Conservation (phyloP, 2,797 vertebrate genomes). For the Acropternis orthonyx region DNA sequence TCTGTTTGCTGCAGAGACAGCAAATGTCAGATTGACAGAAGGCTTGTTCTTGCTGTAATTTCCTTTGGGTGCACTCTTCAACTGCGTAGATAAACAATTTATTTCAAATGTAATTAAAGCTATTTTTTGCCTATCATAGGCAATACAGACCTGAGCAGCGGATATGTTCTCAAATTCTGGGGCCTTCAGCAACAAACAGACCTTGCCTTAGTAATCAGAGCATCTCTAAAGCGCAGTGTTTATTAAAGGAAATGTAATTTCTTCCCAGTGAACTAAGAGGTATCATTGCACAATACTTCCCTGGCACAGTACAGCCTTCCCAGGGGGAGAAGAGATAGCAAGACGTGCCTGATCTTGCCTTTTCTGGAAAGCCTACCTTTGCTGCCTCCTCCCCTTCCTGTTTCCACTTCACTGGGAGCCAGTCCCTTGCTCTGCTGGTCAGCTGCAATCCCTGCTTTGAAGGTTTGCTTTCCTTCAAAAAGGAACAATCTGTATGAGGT, state of each 20-base stretch:
- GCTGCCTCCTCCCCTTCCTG: conserved; percentile 60
- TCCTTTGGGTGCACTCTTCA: neutral
- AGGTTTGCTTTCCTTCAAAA: conserved; percentile 6
- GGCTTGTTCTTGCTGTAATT: neutral
- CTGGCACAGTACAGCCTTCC: neutral
- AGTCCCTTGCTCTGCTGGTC: conserved; percentile 32
- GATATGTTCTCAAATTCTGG: neutral
- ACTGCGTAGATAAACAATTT: neutral
- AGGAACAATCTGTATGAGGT: conserved; percentile 25
- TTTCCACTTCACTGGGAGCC: conserved; percentile 12
- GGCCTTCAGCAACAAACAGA: conserved; percentile 5
- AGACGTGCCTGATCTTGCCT: conserved; percentile 51
- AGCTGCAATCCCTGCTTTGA: neutral
- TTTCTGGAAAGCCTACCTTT: conserved; percentile 68
- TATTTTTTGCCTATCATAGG: neutral
- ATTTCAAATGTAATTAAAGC: neutral
- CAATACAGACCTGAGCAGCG: neutral
- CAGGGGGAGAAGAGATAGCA: conserved; percentile 18
- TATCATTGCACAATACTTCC: conserved; percentile 24
- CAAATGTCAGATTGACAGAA: neutral
- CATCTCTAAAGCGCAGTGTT: conserved; percentile 13
- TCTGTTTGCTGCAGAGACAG: neutral
- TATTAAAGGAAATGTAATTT: conserved; percentile 40
- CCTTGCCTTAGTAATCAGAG: neutral
- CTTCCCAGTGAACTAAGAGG: neutral